Conservation (phyloP, 2,888 invertebrate species). For the Parascotia fuliginaria region DNA sequence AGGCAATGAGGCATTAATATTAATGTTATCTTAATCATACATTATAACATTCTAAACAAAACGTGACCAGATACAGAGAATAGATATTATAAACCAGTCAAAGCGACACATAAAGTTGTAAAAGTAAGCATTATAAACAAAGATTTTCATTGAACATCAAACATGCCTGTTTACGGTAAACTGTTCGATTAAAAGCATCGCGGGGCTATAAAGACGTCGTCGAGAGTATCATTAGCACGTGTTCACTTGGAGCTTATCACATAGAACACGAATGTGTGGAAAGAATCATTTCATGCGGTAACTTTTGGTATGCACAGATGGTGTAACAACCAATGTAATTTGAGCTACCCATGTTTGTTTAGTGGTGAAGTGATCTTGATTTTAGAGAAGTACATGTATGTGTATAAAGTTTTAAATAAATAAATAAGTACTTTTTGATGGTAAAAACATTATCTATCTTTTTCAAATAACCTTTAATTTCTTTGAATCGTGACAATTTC, state of each 20-base stretch:
- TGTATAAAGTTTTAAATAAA: too few relatives aligned
- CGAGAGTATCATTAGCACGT: slow-evolving; percentile 23
- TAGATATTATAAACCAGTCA: background rate
- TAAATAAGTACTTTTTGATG: too few relatives aligned
- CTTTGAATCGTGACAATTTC: too few relatives aligned
- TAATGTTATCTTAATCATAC: slow-evolving; percentile 8
- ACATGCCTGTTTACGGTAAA: slow-evolving; percentile 11
- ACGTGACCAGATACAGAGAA: background rate
- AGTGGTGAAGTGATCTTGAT: too few relatives aligned
- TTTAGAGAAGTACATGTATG: too few relatives aligned
- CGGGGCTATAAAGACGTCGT: slow-evolving; percentile 26
- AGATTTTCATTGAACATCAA: background rate
- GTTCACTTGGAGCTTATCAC: slow-evolving; percentile 11
- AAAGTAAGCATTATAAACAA: background rate
- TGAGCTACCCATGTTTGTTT: too few relatives aligned
- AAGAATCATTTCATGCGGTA: slow-evolving; percentile 26
- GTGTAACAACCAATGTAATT: background rate
- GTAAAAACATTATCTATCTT: too few relatives aligned
- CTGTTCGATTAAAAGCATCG: background rate
- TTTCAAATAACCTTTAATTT: too few relatives aligned
- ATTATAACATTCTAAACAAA: background rate
- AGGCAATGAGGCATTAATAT: slow-evolving; percentile 21
- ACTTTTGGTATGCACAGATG: slow-evolving; percentile 13
- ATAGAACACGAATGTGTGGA: slow-evolving; percentile 17
- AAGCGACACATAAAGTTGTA: background rate